Evolutionary conservation across 2,888 invertebrate species (phyloP).

Genomic region (Tethea ocularis): DNA sequence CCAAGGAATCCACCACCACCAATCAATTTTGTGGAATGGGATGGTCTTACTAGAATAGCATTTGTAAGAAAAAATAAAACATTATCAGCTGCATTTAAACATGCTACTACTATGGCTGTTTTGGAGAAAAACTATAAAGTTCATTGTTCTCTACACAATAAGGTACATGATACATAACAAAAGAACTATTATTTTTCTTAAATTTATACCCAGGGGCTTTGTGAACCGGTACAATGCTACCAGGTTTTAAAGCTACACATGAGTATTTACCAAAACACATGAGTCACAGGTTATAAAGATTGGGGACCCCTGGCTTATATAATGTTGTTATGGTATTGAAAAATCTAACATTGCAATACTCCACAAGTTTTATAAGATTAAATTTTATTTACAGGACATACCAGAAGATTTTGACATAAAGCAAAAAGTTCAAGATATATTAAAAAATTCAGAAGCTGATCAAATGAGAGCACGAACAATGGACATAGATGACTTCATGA

Average conservation of each 20-base stretch:
- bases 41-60: constrained; percentile 96
- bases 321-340: too few relatives aligned
- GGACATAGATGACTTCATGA: constrained; percentile 98
- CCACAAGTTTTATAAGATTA: too few relatives aligned
- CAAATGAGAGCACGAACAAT: constrained; percentile 94
- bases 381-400: constrained; percentile 83
- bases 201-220: too few relatives aligned
- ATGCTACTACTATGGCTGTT: constrained; percentile 90
- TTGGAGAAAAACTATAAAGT: constrained; percentile 96
- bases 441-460: constrained; percentile 87
- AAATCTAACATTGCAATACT: too few relatives aligned
- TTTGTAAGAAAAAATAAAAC: constrained; percentile 99
- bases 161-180: constrained; percentile 62
- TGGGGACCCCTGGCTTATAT: too few relatives aligned
- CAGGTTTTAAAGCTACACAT: too few relatives aligned
- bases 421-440: constrained; percentile 89
- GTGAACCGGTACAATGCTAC: too few relatives aligned
- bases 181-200: too few relatives aligned
- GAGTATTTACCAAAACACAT: too few relatives aligned
- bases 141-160: constrained; percentile 94
- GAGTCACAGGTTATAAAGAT: too few relatives aligned
- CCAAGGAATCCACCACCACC: constrained; percentile 98
- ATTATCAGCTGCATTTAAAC: constrained; percentile 94
- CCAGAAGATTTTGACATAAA: constrained; percentile 92
- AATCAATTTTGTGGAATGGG: constrained; percentile 99